Conservation (phyloP, 2,113 vertebrate genomes). For the Cavia aperea region DNA sequence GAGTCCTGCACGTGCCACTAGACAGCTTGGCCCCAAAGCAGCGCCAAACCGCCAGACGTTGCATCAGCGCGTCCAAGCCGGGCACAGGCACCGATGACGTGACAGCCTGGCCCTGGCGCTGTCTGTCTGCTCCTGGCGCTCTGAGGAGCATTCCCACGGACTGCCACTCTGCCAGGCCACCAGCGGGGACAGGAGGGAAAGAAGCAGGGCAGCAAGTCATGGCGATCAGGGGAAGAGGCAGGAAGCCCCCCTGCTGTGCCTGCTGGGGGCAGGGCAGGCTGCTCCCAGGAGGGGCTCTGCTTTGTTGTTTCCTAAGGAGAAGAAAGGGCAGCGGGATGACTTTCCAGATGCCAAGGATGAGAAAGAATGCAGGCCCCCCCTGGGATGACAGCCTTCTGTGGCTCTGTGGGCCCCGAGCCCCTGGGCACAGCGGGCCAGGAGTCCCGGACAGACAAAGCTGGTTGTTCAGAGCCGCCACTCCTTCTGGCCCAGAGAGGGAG, state of each 20-base stretch:
- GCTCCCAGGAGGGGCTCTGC: conserved; percentile 35
- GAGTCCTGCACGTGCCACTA: background rate
- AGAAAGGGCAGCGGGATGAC: conserved; percentile 57
- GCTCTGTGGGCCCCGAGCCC: background rate
- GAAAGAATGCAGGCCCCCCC: conserved; percentile 62
- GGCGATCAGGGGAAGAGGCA: conserved; percentile 51
- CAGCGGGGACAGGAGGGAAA: conserved; percentile 10
- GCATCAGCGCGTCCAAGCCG: background rate
- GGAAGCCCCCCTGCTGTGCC: conserved; percentile 52
- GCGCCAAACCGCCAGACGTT: background rate
- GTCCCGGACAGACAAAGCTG: background rate
- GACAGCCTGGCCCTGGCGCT: background rate
- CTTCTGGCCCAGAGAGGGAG: background rate
- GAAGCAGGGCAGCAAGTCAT: conserved; percentile 45
- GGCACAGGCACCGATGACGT: background rate
- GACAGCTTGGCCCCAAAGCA: background rate
- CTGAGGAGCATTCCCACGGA: background rate
- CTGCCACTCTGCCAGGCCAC: background rate
- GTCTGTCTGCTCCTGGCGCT: conserved; percentile 33
- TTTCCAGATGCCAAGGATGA: conserved; percentile 8
- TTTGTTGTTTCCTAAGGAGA: conserved; percentile 65
- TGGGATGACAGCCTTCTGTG: conserved; percentile 41
- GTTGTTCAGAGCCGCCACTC: background rate
- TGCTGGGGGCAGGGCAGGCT: background rate
- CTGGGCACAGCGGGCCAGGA: background rate